Conservation (phyloP, 2,113 vertebrate genomes). For the Phrynosoma platyrhinos region DNA sequence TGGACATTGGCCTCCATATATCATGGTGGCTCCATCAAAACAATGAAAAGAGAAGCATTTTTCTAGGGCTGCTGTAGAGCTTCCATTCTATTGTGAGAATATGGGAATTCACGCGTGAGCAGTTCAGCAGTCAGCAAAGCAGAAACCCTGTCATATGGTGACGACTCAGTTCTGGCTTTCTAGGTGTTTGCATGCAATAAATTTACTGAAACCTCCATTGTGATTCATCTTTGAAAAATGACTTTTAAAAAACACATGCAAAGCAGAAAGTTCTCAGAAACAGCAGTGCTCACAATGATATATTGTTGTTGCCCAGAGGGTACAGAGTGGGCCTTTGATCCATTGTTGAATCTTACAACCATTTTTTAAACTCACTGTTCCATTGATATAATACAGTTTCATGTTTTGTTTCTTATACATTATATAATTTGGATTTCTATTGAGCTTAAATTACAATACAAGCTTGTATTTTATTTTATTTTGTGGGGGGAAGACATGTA, state of each 20-base stretch:
- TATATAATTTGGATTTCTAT: conserved; percentile 4
- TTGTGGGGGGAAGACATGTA: conserved; percentile 47
- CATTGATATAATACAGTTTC: background rate
- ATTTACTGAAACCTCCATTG: accelerated
- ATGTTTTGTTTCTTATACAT: conserved; percentile 1
- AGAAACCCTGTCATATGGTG: accelerated
- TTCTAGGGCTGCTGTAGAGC: background rate
- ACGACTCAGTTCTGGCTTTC: background rate
- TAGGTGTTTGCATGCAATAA: background rate
- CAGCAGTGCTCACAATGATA: accelerated
- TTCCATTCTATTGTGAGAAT: background rate
- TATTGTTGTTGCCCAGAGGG: background rate
- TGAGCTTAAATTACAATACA: conserved; percentile 27
- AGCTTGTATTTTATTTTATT: conserved; percentile 45
- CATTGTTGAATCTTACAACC: background rate
- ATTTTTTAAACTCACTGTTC: conserved; percentile 20
- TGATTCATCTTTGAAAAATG: background rate
- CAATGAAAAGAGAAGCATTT: conserved; percentile 11
- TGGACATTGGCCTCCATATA: conserved; percentile 11
- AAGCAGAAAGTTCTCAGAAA: accelerated
- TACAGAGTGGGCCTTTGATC: background rate
- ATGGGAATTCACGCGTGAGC: background rate
- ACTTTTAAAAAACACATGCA: accelerated
- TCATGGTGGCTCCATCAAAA: conserved; percentile 11
- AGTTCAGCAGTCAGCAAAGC: background rate